A percentile compares a stretch with the other conserved stretches of the same genome.
Conservation (phyloP, 2,113 vertebrate species). For the Fukomys damarensis region DNA sequence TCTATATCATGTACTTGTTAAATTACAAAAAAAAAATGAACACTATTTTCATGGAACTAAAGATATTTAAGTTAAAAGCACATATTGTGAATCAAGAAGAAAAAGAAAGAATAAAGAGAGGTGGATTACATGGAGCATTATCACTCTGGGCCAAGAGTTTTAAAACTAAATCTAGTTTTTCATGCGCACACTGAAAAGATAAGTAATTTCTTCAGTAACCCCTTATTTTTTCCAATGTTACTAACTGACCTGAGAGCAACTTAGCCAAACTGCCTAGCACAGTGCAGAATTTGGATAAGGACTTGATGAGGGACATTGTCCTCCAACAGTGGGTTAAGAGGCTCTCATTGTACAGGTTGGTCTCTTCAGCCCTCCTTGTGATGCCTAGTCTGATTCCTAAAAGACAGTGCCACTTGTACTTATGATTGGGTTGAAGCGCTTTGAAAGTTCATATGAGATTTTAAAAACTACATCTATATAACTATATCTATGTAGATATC, state of each 20-base stretch:
- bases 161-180: conserved; percentile 56
- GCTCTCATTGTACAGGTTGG: background rate
- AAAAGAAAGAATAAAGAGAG: background rate
- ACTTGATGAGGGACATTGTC: background rate
- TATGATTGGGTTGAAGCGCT: background rate
- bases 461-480: background rate
- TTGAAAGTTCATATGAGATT: background rate
- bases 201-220: conserved; percentile 16
- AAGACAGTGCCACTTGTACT: background rate
- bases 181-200: background rate
- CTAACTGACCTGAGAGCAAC: conserved; percentile 57
- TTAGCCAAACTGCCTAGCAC: conserved; percentile 20
- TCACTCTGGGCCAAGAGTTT: conserved; percentile 37
- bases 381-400: background rate
- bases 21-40: background rate
- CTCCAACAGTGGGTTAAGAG: background rate
- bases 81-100: background rate
- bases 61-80: conserved; percentile 58
- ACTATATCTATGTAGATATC: background rate
- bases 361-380: background rate
- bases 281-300: background rate
- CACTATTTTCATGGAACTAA: conserved; percentile 11
- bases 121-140: background rate
- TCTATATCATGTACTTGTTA: background rate
- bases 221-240: conserved; percentile 48